Evolutionary conservation across 2,113 vertebrate genomes (phyloP).

Genomic region (Falco punctatus): DNA sequence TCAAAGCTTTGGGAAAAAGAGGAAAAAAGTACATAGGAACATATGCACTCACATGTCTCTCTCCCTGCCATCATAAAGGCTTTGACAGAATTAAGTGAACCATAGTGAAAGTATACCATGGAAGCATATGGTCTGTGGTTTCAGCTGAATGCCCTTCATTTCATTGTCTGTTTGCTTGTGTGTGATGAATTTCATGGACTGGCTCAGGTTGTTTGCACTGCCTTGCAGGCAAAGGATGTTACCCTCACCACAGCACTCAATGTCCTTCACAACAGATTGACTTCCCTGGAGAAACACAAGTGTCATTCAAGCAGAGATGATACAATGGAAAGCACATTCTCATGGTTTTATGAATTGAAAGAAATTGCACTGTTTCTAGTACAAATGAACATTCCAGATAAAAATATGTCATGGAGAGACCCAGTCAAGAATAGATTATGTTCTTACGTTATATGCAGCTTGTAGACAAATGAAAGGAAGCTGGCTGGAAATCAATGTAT

Average conservation of each 20-base stretch:
- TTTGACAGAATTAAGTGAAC: conserved; percentile 68
- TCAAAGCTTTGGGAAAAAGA: conserved; percentile 1
- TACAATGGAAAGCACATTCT: neutral
- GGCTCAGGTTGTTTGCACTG: conserved; percentile 20
- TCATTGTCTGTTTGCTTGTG: conserved; percentile 26
- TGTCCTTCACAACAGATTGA: conserved; percentile 36
- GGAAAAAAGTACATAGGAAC: neutral
- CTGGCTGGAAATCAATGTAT: neutral
- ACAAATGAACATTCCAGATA: neutral
- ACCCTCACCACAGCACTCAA: neutral
- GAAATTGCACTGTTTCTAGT: neutral
- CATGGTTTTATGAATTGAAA: neutral
- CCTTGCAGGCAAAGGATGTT: conserved; percentile 33
- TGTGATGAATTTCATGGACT: conserved; percentile 37
- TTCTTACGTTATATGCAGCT: neutral
- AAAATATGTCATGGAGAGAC: neutral
- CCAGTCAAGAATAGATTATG: neutral
- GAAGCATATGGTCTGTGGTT: conserved; percentile 60
- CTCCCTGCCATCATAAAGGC: conserved; percentile 10
- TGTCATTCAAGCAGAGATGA: conserved; percentile 10
- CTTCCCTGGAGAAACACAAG: neutral
- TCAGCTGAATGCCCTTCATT: conserved; percentile 56
- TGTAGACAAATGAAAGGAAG: neutral
- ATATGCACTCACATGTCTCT: neutral
- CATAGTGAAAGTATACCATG: neutral